Evolutionary conservation across 2,797 vertebrate species (phyloP), one percentile per base, ranked within the genome.

Genomic region (Meda fulgida): DNA sequence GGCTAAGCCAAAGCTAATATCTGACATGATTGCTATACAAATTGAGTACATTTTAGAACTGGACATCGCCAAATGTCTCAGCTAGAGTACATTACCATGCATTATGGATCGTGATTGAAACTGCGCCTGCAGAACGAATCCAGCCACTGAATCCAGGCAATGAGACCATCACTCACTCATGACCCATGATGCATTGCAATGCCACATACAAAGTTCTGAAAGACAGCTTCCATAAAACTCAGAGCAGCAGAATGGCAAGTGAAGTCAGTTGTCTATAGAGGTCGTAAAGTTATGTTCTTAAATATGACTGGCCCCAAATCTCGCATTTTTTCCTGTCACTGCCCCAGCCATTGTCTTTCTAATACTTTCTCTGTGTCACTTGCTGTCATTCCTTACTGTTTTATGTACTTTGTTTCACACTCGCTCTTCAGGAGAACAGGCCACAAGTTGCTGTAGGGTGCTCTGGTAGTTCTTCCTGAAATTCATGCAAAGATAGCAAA

Each of bases 151-250:
- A 71, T 84, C 60, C 46, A 19, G n/a, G 73, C 82, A 84, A 67
- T 84, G 63, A 84, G 82, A 70, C 65, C 26, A 66, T 78, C 82
- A 58, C 34, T 78, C 76, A 69, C 26, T 83, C 26, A 34, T 55
- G 71, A 58, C 78, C 34, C 60, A 38, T 76, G 71, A 84, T 70
- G 34, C 53, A 72, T 80, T 67, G 29, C 48, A 84, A 36, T 67
- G 73, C 65, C 73, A 80, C 51, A 77, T 84, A 51, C 60, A 51
- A 69, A 69, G 70, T 80, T 80, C 77, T 76, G 36, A 80, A 67
- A 65, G 78, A 76, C 70, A 70, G 77, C 43, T 78, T 48, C 55
- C 51, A 72, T 86, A 63, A 66, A 58, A 80, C 85, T 75, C 60
- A 14, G 53, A 43, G 58, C 14, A 71, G 70, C 75, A 29, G 65